Percentiles rank a stretch among this genome's conserved stretches.
These are phyloP conservation scores for Pseudotriccus pelzelni DNA, from an alignment of 2,797 vertebrate genomes.

Conservation along the genomic window DNA sequence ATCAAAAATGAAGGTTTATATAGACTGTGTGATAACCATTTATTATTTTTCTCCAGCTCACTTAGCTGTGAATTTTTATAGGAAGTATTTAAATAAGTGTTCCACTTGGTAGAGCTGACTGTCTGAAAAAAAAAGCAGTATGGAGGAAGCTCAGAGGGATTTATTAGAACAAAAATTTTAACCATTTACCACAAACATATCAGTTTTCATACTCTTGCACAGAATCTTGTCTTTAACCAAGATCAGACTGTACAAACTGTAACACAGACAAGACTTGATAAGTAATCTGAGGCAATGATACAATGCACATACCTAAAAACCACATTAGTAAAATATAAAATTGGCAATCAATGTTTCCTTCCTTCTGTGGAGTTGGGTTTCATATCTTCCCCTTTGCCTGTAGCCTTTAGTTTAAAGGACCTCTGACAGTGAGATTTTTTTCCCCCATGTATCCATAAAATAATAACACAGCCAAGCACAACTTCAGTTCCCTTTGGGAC, in stretches of 20 bases:
- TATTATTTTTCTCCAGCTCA: constrained; percentile 43
- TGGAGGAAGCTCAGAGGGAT: not conserved
- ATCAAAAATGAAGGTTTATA: constrained; percentile 16
- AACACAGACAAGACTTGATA: not conserved
- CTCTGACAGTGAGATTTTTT: not conserved
- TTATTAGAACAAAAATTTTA: constrained; percentile 7
- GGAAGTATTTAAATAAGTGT: constrained; percentile 34
- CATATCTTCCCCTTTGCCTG: not conserved
- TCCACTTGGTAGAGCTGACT: not conserved
- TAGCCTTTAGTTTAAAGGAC: not conserved
- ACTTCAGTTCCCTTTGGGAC: not conserved
- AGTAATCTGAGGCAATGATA: not conserved
- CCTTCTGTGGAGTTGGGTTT: not conserved
- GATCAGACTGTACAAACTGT: not conserved
- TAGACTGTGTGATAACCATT: constrained; percentile 5
- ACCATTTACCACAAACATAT: not conserved
- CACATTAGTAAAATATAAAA: not conserved
- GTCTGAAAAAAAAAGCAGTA: constrained; percentile 9
- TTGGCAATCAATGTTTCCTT: not conserved
- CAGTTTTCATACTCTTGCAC: not conserved
- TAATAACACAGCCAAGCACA: not conserved
- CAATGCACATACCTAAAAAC: not conserved
- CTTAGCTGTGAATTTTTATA: constrained; percentile 43
- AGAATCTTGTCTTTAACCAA: not conserved
- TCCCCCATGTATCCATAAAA: not conserved